phyloP scores from a whole-genome alignment of 2,797 vertebrate genomes.

The Anguilla anguilla region DNA sequence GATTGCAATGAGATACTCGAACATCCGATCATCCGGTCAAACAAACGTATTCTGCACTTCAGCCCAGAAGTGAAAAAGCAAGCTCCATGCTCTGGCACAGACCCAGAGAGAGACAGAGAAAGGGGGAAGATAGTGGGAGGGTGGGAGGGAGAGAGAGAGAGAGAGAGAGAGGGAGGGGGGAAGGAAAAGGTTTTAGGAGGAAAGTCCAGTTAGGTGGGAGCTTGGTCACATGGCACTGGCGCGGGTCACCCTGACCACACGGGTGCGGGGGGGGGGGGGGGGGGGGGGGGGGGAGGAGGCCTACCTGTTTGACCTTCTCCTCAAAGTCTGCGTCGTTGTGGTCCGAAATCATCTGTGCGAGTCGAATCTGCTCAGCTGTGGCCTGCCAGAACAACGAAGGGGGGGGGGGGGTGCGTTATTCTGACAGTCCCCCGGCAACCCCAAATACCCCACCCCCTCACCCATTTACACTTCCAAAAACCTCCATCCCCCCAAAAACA shows the following conservation, averaged over 20 bases:
- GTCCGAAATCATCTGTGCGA: conserved; percentile 99
- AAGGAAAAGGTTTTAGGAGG: background rate
- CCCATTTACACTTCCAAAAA: background rate
- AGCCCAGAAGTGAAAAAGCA: too few species aligned
- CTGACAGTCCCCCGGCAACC: background rate
- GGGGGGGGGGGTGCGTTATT: background rate
- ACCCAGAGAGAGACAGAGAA: background rate
- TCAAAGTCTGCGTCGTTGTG: conserved; percentile 98
- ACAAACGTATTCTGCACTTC: too few species aligned
- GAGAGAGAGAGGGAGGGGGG: background rate
- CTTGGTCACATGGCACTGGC: background rate
- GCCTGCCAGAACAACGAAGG: conserved; percentile 84
- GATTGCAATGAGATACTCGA: too few species aligned
- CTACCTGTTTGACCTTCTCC: conserved; percentile 98
- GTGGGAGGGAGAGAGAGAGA: background rate
- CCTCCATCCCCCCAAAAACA: background rate
- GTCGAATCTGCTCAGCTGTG: conserved; percentile 97
- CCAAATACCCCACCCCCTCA: background rate
- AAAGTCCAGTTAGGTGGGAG: background rate
- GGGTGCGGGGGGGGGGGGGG: background rate
- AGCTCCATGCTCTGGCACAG: background rate
- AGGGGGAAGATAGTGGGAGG: background rate
- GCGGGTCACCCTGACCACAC: background rate
- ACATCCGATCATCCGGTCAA: too few species aligned
- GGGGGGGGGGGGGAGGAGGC: too few species aligned